Percentiles rank a stretch among this genome's conserved stretches.
Conservation (phyloP, 2,888 invertebrate species). For the Antitype chi region DNA sequence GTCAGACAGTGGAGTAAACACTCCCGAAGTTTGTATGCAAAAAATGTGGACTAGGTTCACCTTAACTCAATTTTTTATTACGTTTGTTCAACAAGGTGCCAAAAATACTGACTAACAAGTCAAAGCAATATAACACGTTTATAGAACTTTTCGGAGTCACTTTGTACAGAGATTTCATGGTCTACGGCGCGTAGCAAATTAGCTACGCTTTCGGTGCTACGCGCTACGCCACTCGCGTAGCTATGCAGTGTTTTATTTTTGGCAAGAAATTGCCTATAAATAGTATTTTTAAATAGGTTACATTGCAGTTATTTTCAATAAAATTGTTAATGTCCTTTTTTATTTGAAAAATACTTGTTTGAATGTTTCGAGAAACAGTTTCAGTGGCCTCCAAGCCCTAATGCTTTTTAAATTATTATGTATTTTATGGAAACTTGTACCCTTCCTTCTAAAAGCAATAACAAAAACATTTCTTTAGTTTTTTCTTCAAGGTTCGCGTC, state of each 20-base stretch:
- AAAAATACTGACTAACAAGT: not conserved
- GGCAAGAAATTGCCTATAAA: not conserved
- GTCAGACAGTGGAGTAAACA: too few relatives aligned
- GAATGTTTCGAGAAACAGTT: conserved; percentile 11
- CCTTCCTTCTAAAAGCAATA: conserved; percentile 10
- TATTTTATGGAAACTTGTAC: conserved; percentile 13
- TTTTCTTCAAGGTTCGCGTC: conserved; percentile 21
- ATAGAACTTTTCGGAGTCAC: conserved; percentile 46
- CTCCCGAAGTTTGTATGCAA: too few relatives aligned
- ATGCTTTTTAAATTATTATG: conserved; percentile 41
- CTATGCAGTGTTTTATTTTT: conserved; percentile 28
- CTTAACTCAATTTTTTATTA: not conserved
- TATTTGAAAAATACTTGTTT: not conserved
- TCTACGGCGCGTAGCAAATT: conserved; percentile 74
- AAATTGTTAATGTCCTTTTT: not conserved
- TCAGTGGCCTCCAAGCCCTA: conserved; percentile 5
- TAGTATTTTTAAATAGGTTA: not conserved
- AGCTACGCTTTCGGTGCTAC: conserved; percentile 69
- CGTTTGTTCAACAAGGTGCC: not conserved
- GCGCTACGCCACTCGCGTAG: conserved; percentile 61
- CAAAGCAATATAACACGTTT: conserved; percentile 2
- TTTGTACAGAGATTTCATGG: conserved; percentile 63
- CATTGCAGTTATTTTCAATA: not conserved
- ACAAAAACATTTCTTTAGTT: conserved; percentile 4
- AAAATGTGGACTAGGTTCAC: too few relatives aligned